These are phyloP conservation scores for Theocolax elegans DNA, from an alignment of 1,140 invertebrate genomes.

Conservation along the genomic window DNA sequence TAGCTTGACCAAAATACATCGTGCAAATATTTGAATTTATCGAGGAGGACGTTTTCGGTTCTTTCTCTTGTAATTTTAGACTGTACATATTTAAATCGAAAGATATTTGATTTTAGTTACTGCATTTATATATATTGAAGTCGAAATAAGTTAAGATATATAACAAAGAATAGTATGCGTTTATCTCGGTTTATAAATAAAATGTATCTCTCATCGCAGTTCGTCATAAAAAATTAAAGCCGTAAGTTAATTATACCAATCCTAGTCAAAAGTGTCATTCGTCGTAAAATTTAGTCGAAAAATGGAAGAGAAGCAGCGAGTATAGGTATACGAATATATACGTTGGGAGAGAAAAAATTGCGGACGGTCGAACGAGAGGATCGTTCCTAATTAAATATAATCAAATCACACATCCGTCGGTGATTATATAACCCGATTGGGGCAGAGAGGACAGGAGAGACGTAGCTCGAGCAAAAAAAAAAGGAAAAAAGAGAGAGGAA, in stretches of 20 bases:
- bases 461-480: neutral
- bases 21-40: neutral
- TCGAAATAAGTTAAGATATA: too few species aligned
- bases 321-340: too few species aligned
- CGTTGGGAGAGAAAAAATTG: neutral
- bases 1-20: neutral
- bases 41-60: neutral
- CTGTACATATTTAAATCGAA: too few species aligned
- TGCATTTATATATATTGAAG: too few species aligned
- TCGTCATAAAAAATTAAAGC: neutral
- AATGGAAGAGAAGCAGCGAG: too few species aligned
- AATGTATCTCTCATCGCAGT: too few species aligned
- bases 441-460: neutral
- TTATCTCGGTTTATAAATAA: too few species aligned
- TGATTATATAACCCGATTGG: neutral
- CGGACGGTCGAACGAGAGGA: neutral
- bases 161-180: too few species aligned
- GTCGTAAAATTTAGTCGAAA: neutral
- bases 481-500: neutral
- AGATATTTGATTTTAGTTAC: too few species aligned
- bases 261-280: neutral
- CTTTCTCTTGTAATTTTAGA: too few species aligned
- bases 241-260: conserved; percentile 6
- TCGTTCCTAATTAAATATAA: conserved; percentile 1
- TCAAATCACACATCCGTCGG: neutral